phyloP scores from a whole-genome alignment of 2,888 invertebrate genomes.

The Thymelicus lineola region DNA sequence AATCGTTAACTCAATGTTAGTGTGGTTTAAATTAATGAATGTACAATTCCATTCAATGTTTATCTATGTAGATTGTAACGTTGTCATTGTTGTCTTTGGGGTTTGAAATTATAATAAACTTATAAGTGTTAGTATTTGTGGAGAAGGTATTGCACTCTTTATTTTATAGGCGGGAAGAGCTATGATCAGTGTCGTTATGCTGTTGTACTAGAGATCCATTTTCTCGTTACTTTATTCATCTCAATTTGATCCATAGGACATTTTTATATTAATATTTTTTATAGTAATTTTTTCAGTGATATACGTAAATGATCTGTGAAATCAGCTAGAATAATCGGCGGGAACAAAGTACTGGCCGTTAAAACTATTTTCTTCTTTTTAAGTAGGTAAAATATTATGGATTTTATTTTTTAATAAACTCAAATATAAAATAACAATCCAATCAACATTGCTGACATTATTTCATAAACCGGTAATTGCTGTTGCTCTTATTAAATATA shows the following conservation, averaged over 20 bases:
- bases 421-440: not conserved
- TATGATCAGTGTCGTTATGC: not conserved
- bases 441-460: not conserved
- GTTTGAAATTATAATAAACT: not conserved
- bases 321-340: constrained; percentile 8
- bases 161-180: not conserved
- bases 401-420: not conserved
- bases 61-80: not conserved
- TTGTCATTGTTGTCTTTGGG: not conserved
- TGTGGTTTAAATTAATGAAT: not conserved
- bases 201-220: not conserved
- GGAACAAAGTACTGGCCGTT: constrained; percentile 12
- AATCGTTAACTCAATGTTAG: not conserved
- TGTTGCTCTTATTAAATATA: not conserved
- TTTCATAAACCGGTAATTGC: not conserved
- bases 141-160: too few species aligned
- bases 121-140: not conserved
- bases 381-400: not conserved
- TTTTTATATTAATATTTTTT: constrained; percentile 6
- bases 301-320: constrained; percentile 12
- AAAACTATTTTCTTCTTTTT: not conserved
- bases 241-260: not conserved
- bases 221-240: not conserved
- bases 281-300: constrained; percentile 5
- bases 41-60: not conserved